phyloP scores from a whole-genome alignment of 1,140 invertebrate species.

The Tetramorium alpestre region DNA sequence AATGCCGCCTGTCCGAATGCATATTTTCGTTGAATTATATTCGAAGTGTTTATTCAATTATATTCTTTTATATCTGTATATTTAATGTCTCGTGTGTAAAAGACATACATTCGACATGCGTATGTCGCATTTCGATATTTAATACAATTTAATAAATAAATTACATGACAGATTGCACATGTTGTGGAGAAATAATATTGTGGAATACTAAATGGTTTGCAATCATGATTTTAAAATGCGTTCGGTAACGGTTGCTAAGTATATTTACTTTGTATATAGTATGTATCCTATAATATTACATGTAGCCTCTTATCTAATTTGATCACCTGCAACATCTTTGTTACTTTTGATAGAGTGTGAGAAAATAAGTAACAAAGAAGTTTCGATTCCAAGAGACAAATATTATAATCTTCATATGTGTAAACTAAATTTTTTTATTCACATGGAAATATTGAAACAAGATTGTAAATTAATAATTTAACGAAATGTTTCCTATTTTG shows the following conservation, averaged over 20 bases:
- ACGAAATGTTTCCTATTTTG: not conserved
- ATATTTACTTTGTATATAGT: conserved; percentile 51
- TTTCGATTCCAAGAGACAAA: not conserved
- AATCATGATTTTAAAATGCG: conserved; percentile 48
- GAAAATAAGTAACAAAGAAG: conserved; percentile 3
- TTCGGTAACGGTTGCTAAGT: conserved; percentile 34
- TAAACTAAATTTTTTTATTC: not conserved
- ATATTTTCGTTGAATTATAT: conserved; percentile 40
- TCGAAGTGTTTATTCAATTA: conserved; percentile 33
- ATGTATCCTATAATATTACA: conserved; percentile 3
- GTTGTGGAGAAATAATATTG: conserved; percentile 1
- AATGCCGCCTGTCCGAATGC: conserved; percentile 53
- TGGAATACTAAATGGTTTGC: not conserved
- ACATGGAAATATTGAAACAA: not conserved
- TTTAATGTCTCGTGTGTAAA: not conserved
- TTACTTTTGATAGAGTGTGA: not conserved
- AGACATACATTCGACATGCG: not conserved
- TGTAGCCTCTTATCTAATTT: not conserved
- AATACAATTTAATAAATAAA: conserved; percentile 44
- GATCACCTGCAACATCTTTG: not conserved
- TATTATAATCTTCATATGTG: not conserved
- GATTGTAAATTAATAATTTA: not conserved
- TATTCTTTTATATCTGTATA: conserved; percentile 10
- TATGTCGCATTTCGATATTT: conserved; percentile 21
- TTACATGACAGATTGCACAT: conserved; percentile 7